These are phyloP conservation scores for Aramus guarauna DNA, from an alignment of 2,113 vertebrate genomes.

Conservation along the genomic window DNA sequence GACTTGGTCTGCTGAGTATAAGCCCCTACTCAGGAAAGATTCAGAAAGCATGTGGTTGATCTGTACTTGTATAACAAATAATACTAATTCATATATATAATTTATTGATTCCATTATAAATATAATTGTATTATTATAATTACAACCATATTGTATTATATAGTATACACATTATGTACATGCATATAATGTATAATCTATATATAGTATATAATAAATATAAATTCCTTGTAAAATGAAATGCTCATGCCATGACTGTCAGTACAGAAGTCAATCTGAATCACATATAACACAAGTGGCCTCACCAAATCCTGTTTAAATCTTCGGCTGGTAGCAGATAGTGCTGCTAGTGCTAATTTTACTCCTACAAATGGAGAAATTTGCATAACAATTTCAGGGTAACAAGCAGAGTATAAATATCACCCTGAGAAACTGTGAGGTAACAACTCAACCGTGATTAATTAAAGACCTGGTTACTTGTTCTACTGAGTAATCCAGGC, in stretches of 20 bases:
- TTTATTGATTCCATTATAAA: background rate
- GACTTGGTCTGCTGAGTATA: background rate
- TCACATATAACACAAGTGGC: background rate
- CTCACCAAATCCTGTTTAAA: background rate
- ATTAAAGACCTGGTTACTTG: slow-evolving; percentile 8
- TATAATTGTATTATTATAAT: background rate
- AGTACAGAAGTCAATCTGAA: background rate
- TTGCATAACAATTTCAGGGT: background rate
- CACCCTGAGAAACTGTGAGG: background rate
- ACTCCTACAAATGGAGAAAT: background rate
- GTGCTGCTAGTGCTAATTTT: background rate
- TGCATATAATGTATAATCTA: background rate
- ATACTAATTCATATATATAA: background rate
- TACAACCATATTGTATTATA: background rate
- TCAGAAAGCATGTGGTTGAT: background rate
- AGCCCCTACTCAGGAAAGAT: background rate
- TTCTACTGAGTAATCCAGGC: background rate
- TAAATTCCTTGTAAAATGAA: background rate
- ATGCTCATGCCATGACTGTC: background rate
- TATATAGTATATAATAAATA: background rate
- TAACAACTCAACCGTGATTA: slow-evolving; percentile 9
- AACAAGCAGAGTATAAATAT: background rate
- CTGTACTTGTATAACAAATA: background rate
- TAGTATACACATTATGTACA: background rate
- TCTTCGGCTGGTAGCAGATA: background rate